These are phyloP conservation scores for Eumerus sabulonum DNA, from an alignment of 2,888 invertebrate species.

Conservation along the genomic window DNA sequence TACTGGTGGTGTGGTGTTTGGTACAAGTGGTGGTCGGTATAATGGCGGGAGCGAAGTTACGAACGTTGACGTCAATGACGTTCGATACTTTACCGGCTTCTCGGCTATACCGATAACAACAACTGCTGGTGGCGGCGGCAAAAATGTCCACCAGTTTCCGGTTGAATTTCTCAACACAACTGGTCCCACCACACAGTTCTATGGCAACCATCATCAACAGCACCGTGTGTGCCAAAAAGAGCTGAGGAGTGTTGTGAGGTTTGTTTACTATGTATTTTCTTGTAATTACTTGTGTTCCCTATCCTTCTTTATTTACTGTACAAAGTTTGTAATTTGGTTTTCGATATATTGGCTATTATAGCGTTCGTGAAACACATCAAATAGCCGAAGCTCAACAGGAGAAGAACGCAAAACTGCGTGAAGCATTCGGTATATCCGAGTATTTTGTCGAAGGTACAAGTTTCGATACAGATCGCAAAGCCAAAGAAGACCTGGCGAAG, in stretches of 20 bases:
- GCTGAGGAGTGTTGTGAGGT: slow-evolving; percentile 74
- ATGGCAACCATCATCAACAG: slow-evolving; percentile 44
- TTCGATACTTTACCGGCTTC: slow-evolving; percentile 63
- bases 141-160: slow-evolving; percentile 46
- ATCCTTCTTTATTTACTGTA: no score
- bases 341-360: slow-evolving; percentile 78
- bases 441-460: slow-evolving; percentile 96
- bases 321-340: slow-evolving; percentile 6
- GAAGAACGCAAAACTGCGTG: slow-evolving; percentile 94
- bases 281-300: neutral
- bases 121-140: slow-evolving; percentile 23
- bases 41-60: slow-evolving; percentile 27
- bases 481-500: slow-evolving; percentile 80
- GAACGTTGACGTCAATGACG: slow-evolving; percentile 63
- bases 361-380: slow-evolving; percentile 97
- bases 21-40: neutral
- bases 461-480: slow-evolving; percentile 88
- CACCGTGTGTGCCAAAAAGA: slow-evolving; percentile 71
- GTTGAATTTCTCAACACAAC: slow-evolving; percentile 51
- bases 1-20: slow-evolving; percentile 12
- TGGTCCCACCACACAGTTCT: slow-evolving; percentile 32
- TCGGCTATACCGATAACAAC: slow-evolving; percentile 46
- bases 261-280: slow-evolving; percentile 67
- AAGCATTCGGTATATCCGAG: slow-evolving; percentile 96
- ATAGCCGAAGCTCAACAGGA: slow-evolving; percentile 97